Evolutionary conservation across 2,113 vertebrate genomes (phyloP).

Genomic region (Amia ocellicauda): DNA sequence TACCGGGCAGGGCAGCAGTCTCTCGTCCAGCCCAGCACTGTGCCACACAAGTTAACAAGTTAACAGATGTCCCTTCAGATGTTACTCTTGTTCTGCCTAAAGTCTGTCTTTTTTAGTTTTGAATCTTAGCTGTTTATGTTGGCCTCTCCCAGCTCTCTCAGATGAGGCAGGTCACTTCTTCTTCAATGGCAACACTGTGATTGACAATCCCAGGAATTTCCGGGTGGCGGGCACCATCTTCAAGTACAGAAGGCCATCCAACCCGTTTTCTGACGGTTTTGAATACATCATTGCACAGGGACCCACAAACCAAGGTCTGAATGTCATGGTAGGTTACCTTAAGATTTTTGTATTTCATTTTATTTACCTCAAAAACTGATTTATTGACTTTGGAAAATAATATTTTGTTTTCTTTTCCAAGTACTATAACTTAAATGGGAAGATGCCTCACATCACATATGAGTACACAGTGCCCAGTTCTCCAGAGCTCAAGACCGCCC

Average conservation of each 20-base stretch:
- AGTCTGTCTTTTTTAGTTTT: too few species aligned
- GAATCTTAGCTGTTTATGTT: too few species aligned
- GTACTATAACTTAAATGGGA: conserved; percentile 88
- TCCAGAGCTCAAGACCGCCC: conserved; percentile 37
- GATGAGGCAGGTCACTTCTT: conserved; percentile 81
- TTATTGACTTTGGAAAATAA: too few species aligned
- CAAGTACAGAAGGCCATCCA: conserved; percentile 79
- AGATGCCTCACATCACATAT: conserved; percentile 79
- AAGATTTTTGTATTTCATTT: too few species aligned
- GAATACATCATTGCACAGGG: conserved; percentile 85
- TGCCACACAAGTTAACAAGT: too few species aligned
- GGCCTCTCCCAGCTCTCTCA: conserved; percentile 66
- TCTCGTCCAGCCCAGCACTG: too few species aligned
- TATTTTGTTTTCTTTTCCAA: conserved; percentile 39
- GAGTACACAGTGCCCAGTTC: conserved; percentile 76
- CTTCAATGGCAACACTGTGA: conserved; percentile 80
- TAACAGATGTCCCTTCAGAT: too few species aligned
- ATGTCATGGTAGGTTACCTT: conserved; percentile 69
- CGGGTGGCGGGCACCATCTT: conserved; percentile 79
- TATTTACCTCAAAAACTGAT: too few species aligned
- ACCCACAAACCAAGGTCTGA: conserved; percentile 80
- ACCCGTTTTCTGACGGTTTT: conserved; percentile 71
- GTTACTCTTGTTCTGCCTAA: too few species aligned
- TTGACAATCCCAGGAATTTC: conserved; percentile 86
- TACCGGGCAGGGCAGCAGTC: too few species aligned